Percentiles rank a stretch among this genome's conserved stretches.
Evolutionary conservation across 1,140 invertebrate genomes (phyloP).

Genomic region (Drosophila simulans): DNA sequence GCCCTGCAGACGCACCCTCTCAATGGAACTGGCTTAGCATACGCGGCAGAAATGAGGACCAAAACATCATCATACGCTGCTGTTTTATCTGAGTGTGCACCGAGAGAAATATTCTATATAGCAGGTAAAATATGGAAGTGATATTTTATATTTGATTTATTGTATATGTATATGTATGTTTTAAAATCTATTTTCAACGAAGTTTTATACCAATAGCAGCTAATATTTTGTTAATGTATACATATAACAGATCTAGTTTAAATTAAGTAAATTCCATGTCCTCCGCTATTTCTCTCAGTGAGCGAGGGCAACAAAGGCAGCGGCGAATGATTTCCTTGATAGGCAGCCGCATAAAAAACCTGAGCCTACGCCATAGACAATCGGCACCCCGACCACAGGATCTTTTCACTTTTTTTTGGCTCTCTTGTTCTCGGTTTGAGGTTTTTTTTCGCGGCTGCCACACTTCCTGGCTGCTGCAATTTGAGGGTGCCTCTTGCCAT

Average conservation of each 20-base stretch:
- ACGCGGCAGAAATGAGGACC: constrained; percentile 1
- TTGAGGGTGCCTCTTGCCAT: constrained; percentile 66
- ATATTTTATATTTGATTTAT: too few relatives aligned
- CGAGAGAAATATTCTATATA: neutral
- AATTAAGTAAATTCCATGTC: too few relatives aligned
- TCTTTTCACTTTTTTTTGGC: constrained; percentile 77
- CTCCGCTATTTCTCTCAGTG: neutral
- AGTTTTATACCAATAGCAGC: too few relatives aligned
- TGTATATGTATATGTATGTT: too few relatives aligned
- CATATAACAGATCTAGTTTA: too few relatives aligned
- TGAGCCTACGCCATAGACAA: constrained; percentile 63
- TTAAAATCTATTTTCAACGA: too few relatives aligned
- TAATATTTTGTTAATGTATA: too few relatives aligned
- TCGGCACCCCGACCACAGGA: constrained; percentile 76
- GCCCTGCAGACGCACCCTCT: constrained; percentile 52
- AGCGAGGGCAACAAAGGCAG: constrained; percentile 16
- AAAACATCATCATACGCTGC: constrained; percentile 5
- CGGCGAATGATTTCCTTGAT: constrained; percentile 73
- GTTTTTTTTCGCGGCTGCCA: constrained; percentile 70
- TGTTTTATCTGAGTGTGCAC: constrained; percentile 10
- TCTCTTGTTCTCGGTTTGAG: constrained; percentile 25
- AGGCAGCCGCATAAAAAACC: constrained; percentile 41
- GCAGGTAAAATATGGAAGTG: neutral
- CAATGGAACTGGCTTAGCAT: constrained; percentile 53
- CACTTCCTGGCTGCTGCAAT: constrained; percentile 79